Base-by-base conservation (phyloP, 1,140 invertebrate species). In the Phymastichus coffea region DNA sequence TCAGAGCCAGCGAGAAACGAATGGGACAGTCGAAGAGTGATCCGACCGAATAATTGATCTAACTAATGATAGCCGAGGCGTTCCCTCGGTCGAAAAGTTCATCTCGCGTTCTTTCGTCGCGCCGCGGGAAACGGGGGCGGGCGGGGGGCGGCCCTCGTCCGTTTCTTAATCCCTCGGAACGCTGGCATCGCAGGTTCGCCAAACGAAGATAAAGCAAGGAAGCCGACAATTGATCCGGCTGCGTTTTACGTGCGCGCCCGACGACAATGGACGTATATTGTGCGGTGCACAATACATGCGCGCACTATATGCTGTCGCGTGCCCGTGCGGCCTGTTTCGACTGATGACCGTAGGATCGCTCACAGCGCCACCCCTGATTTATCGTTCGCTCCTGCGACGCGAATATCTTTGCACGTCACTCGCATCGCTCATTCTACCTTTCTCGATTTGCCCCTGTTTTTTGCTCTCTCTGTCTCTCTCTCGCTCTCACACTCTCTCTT, bases 341-440 rank as follows among this genome's bases (percentile, higher is more conserved):
- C n/a, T n/a, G 26, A 35, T 41, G 37, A 44, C 40, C 25, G 52
- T 43, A 43, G 40, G 28, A 43, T 22, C 17, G n/a, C 38, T 19
- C 26, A 17, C 8, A 17, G 7, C 38, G 7, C 2, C 10, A 30
- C 22, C 10, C 30, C 15, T 54, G 51, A 54, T 54, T 54, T 43
- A 54, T 54, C 23, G 26, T 30, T 49, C 47, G 17, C 9, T 28
- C 14, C 12, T 4, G 17, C 6, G 22, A 14, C 37, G 51, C 40
- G 40, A 54, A 54, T 54, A 54, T 54, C 52, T 54, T 54, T 54
- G 38, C 52, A 35, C 51, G 52, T 54, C 52, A 22, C 51, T 41
- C 38, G 25, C 37, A 41, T 43, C 9, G 38, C 26, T 43, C 38
- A 40, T 53, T 53, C 37, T 20, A 9, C 28, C 25, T 33, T 20